Conservation (phyloP, 2,888 invertebrate genomes). For the Agrilus cyanescens region DNA sequence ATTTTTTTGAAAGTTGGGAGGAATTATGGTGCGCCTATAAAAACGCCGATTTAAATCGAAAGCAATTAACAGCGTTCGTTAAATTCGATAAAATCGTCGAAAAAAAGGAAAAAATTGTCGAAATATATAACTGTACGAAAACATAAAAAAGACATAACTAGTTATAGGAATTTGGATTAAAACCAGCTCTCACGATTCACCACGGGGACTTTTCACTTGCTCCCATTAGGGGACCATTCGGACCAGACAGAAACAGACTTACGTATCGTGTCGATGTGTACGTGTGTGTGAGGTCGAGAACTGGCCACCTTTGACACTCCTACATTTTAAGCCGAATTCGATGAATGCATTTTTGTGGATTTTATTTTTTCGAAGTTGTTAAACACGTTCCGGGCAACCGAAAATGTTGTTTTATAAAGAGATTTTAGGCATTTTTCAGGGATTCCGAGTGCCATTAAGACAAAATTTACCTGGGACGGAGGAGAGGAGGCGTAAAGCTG, state of each 20-base stretch:
- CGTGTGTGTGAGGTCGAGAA: slow-evolving; percentile 2
- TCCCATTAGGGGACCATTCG: too few species aligned
- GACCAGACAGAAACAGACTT: slow-evolving; percentile 2
- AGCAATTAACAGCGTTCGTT: slow-evolving; percentile 14
- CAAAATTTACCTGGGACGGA: too few species aligned
- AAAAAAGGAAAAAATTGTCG: slow-evolving; percentile 9
- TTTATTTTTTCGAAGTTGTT: slow-evolving; percentile 16
- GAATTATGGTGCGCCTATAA: slow-evolving; percentile 1
- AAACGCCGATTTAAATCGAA: slow-evolving; percentile 9
- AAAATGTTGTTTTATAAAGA: slow-evolving; percentile 8
- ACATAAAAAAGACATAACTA: slow-evolving; percentile 20
- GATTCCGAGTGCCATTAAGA: background rate
- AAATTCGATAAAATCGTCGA: slow-evolving; percentile 16
- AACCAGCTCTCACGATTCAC: slow-evolving; percentile 4
- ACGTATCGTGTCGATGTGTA: background rate
- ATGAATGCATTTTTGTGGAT: slow-evolving; percentile 15
- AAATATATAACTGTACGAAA: slow-evolving; percentile 16
- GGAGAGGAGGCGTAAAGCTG: too few species aligned
- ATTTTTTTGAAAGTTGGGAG: background rate
- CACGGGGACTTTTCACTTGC: background rate
- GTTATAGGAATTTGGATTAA: slow-evolving; percentile 19
- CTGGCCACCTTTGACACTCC: slow-evolving; percentile 16
- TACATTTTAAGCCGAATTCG: slow-evolving; percentile 19
- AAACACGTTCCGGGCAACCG: slow-evolving; percentile 15
- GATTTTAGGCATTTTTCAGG: slow-evolving; percentile 11